phyloP scores from a whole-genome alignment of 2,888 invertebrate genomes.

The Athalia rosae region DNA sequence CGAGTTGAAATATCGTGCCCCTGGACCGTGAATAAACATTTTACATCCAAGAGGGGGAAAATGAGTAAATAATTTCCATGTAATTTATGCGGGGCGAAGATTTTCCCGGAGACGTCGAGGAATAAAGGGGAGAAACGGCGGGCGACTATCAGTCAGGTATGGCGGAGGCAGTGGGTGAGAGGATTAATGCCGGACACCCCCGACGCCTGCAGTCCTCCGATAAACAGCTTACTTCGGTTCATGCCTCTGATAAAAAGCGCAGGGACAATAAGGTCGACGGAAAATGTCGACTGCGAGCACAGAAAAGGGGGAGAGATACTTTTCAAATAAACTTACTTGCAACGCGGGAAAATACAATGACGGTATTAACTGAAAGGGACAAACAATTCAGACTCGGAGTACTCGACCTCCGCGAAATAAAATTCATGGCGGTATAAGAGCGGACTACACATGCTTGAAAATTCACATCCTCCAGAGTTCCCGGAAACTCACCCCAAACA shows the following conservation, averaged over 20 bases:
- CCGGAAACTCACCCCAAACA: background rate
- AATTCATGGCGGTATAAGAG: too few relatives aligned
- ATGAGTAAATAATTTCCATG: too few relatives aligned
- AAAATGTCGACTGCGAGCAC: slow-evolving; percentile 3
- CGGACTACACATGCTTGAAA: too few relatives aligned
- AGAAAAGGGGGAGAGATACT: background rate
- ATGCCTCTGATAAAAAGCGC: slow-evolving; percentile 60
- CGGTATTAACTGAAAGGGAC: slow-evolving; percentile 29
- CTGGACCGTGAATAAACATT: too few relatives aligned
- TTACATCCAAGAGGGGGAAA: too few relatives aligned
- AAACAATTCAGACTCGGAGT: background rate
- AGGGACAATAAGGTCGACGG: slow-evolving; percentile 59
- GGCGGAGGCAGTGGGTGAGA: slow-evolving; percentile 4
- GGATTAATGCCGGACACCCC: slow-evolving; percentile 48
- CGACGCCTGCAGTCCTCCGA: slow-evolving; percentile 62
- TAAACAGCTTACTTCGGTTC: slow-evolving; percentile 70
- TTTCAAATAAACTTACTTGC: slow-evolving; percentile 2
- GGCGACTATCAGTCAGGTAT: background rate
- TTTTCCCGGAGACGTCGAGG: slow-evolving; percentile 2
- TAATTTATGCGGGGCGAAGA: too few relatives aligned
- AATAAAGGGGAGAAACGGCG: background rate
- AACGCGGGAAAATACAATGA: background rate
- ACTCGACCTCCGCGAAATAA: background rate
- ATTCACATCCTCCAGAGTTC: background rate
- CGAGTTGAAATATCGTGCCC: too few relatives aligned